Evolutionary conservation across 2,888 invertebrate species (phyloP).

Genomic region (Chesias legatella): DNA sequence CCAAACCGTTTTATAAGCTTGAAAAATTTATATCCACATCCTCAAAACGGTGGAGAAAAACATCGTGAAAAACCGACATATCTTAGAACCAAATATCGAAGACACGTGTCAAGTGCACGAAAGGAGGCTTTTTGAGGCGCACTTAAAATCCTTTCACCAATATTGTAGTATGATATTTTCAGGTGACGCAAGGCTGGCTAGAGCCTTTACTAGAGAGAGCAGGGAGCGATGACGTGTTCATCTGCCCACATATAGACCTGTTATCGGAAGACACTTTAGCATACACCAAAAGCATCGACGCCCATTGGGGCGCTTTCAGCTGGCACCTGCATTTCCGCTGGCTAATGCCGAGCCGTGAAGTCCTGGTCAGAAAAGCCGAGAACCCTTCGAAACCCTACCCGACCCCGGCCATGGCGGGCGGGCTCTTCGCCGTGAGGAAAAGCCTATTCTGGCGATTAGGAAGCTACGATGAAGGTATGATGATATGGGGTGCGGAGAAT

Average conservation of each 20-base stretch:
- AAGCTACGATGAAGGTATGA: conserved; percentile 85
- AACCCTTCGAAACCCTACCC: conserved; percentile 85
- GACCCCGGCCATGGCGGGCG: conserved; percentile 97
- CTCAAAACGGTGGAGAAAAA: too few species aligned
- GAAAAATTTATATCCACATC: too few species aligned
- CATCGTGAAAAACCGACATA: too few species aligned
- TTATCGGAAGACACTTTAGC: conserved; percentile 98
- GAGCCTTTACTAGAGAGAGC: conserved; percentile 79
- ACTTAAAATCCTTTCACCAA: too few species aligned
- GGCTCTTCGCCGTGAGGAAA: conserved; percentile 93
- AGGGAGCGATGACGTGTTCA: conserved; percentile 70
- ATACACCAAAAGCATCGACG: conserved; percentile 95
- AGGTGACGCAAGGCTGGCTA: conserved; percentile 83
- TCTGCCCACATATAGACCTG: conserved; percentile 79
- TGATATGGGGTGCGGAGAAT: conserved; percentile 99
- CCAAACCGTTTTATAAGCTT: too few species aligned
- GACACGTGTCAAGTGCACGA: too few species aligned
- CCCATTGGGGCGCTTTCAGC: conserved; percentile 99
- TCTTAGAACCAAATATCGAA: too few species aligned
- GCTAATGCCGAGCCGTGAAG: conserved; percentile 86
- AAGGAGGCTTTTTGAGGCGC: too few species aligned
- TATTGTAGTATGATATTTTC: conserved; percentile 26
- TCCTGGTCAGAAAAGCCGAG: conserved; percentile 81
- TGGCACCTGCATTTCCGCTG: conserved; percentile 97
- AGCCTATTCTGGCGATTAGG: conserved; percentile 94